Conservation (phyloP, 2,113 vertebrate species). For the Turnix velox region DNA sequence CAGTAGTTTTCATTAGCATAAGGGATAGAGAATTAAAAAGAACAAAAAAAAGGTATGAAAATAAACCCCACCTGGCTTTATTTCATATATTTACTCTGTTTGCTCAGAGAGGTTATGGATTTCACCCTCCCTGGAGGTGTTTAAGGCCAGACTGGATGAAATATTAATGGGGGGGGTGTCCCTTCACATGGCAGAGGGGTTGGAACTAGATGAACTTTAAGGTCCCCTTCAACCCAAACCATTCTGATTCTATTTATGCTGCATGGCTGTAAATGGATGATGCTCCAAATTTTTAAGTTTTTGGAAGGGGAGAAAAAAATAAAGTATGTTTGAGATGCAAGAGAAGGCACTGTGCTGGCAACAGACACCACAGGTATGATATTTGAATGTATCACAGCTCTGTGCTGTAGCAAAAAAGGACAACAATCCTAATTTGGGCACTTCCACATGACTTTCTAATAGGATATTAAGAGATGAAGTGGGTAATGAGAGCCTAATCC, state of each 20-base stretch:
- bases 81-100: too few relatives aligned
- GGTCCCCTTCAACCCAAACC: too few relatives aligned
- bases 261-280: background rate
- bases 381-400: background rate
- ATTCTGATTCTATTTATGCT: slow-evolving; percentile 24
- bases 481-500: background rate
- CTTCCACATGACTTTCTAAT: background rate
- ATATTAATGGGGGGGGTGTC: too few relatives aligned
- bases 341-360: background rate
- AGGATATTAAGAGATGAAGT: background rate
- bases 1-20: slow-evolving; percentile 40
- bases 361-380: slow-evolving; percentile 39
- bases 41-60: too few relatives aligned
- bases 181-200: too few relatives aligned
- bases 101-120: too few relatives aligned
- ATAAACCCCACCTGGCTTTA: too few relatives aligned
- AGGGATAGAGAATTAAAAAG: slow-evolving; percentile 28
- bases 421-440: slow-evolving; percentile 66
- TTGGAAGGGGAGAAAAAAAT: background rate
- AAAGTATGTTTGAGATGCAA: background rate
- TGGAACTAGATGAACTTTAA: too few relatives aligned
- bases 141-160: too few relatives aligned
- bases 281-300: background rate
- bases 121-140: too few relatives aligned
- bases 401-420: slow-evolving; percentile 53